These are phyloP conservation scores for Malurus splendens DNA, from an alignment of 2,797 vertebrate genomes.

Conservation along the genomic window DNA sequence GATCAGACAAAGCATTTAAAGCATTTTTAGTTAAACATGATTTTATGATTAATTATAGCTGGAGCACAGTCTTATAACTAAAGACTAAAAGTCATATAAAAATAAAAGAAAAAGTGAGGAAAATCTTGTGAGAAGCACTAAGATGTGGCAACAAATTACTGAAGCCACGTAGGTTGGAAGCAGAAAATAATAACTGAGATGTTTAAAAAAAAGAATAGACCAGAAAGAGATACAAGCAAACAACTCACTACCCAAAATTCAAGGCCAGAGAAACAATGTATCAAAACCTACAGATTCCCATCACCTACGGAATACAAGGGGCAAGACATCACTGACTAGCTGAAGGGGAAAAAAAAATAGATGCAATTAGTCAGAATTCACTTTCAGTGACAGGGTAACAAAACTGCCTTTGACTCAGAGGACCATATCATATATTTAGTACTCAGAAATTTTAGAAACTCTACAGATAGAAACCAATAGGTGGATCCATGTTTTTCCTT, in stretches of 20 bases:
- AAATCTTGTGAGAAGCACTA: not conserved
- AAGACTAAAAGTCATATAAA: not conserved
- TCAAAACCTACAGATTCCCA: not conserved
- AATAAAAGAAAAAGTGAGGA: rapidly evolving
- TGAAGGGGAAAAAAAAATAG: not conserved
- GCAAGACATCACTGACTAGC: not conserved
- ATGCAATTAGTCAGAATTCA: not conserved
- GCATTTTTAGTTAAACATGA: not conserved
- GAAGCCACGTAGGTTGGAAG: not conserved
- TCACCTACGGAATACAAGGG: not conserved
- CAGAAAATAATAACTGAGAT: not conserved
- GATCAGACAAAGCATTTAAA: not conserved
- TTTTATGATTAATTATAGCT: not conserved
- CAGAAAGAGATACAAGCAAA: not conserved
- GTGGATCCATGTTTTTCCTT: not conserved
- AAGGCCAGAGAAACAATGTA: not conserved
- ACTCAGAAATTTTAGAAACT: not conserved
- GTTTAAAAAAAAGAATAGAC: not conserved
- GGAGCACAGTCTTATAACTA: not conserved
- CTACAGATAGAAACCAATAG: not conserved
- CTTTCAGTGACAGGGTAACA: not conserved
- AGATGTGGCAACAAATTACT: not conserved
- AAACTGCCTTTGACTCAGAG: not conserved
- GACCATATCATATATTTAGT: not conserved
- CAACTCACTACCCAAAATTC: not conserved